phyloP scores from a whole-genome alignment of 2,113 vertebrate genomes.

The Sterrhoptilus dennistouni region DNA sequence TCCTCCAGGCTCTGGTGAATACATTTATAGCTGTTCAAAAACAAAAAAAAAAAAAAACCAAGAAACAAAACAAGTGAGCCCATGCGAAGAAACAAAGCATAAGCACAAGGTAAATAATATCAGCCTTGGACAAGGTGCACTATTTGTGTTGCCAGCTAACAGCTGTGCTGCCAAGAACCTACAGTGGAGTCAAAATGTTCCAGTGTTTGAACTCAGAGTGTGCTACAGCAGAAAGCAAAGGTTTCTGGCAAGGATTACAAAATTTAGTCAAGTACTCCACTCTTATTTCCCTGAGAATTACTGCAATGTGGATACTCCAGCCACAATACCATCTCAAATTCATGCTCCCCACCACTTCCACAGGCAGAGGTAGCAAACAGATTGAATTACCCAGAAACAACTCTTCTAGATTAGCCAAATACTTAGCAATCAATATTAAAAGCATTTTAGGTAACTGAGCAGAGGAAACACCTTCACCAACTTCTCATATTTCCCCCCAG shows the following conservation, averaged over 20 bases:
- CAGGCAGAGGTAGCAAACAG: background rate
- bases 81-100: background rate
- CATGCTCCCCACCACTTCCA: background rate
- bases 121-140: background rate
- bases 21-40: conserved; percentile 88
- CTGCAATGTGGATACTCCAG: background rate
- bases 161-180: background rate
- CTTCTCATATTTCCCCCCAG: background rate
- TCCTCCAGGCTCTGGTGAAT: conserved; percentile 98
- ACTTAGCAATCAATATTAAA: background rate
- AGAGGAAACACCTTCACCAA: background rate
- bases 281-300: background rate
- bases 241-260: background rate
- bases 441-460: background rate
- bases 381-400: background rate
- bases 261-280: background rate
- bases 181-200: background rate
- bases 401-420: background rate
- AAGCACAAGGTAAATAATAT: background rate
- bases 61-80: conserved; percentile 1
- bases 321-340: background rate
- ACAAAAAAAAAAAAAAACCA: background rate
- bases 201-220: background rate
- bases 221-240: background rate
- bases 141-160: background rate